Conservation (phyloP, 1,140 invertebrate species). For the Drosophila nikananu region DNA sequence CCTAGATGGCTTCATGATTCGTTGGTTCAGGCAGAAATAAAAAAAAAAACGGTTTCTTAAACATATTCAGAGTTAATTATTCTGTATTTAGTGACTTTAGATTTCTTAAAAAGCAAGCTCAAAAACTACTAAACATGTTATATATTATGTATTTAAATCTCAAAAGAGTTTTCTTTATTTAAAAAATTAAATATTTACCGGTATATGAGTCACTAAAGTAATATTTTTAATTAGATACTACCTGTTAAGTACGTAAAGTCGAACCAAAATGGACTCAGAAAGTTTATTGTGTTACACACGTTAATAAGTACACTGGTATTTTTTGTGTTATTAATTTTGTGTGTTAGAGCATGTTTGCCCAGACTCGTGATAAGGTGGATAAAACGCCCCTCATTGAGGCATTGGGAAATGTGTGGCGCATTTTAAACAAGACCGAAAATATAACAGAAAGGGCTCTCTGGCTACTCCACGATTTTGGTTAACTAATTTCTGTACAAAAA, state of each 20-base stretch:
- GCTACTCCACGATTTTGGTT: slow-evolving; percentile 10
- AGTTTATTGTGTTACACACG: neutral
- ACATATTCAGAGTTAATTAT: neutral
- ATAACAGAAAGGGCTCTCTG: neutral
- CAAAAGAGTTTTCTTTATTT: too few relatives aligned
- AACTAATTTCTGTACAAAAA: slow-evolving; percentile 21
- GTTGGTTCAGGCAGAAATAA: neutral
- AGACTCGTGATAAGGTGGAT: slow-evolving; percentile 5
- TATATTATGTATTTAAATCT: too few relatives aligned
- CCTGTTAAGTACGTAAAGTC: neutral
- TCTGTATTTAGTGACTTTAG: too few relatives aligned
- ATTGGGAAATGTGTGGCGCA: slow-evolving; percentile 52
- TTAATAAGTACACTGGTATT: neutral
- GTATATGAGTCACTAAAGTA: neutral
- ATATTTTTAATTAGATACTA: slow-evolving; percentile 11
- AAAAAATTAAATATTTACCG: neutral
- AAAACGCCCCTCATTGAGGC: slow-evolving; percentile 32
- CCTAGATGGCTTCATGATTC: neutral
- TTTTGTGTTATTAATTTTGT: slow-evolving; percentile 2
- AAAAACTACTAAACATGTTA: too few relatives aligned
- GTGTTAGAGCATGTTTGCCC: slow-evolving; percentile 17
- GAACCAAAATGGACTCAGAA: neutral
- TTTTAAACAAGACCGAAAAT: slow-evolving; percentile 3
- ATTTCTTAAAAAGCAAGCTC: too few relatives aligned
- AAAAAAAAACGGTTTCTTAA: neutral